These are phyloP conservation scores for Lophochroa leadbeateri DNA, from an alignment of 2,113 vertebrate genomes.

Conservation along the genomic window DNA sequence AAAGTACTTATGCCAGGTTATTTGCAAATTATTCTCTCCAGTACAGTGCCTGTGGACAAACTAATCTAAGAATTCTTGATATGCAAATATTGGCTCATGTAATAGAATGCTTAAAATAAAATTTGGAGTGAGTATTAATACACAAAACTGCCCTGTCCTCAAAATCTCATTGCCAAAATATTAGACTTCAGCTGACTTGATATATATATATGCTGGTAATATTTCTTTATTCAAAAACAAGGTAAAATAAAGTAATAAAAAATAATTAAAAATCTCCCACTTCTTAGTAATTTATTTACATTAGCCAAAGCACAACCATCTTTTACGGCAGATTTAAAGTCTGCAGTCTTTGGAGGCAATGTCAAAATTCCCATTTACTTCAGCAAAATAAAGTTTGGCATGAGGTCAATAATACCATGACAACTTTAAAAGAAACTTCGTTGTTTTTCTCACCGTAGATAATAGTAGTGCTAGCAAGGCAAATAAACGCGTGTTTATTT, in stretches of 20 bases:
- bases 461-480: not conserved
- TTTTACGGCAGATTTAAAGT: not conserved
- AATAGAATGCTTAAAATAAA: not conserved
- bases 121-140: not conserved
- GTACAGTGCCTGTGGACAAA: not conserved
- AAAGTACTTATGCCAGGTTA: not conserved
- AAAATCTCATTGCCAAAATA: not conserved
- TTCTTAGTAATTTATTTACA: not conserved
- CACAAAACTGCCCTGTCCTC: not conserved
- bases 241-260: not conserved
- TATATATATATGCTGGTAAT: not conserved
- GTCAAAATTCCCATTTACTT: not conserved
- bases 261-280: not conserved
- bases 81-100: not conserved
- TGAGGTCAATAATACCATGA: not conserved
- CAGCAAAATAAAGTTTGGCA: not conserved
- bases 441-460: not conserved
- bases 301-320: not conserved
- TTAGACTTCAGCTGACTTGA: not conserved
- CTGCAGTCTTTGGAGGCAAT: not conserved
- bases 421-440: not conserved
- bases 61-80: not conserved
- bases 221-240: not conserved
- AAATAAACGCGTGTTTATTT: slow-evolving; percentile 36
- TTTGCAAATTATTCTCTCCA: not conserved